A percentile compares a stretch with the other conserved stretches of the same genome.
Evolutionary conservation across 1,140 invertebrate species (phyloP).

Genomic region (Nylanderia fulva): DNA sequence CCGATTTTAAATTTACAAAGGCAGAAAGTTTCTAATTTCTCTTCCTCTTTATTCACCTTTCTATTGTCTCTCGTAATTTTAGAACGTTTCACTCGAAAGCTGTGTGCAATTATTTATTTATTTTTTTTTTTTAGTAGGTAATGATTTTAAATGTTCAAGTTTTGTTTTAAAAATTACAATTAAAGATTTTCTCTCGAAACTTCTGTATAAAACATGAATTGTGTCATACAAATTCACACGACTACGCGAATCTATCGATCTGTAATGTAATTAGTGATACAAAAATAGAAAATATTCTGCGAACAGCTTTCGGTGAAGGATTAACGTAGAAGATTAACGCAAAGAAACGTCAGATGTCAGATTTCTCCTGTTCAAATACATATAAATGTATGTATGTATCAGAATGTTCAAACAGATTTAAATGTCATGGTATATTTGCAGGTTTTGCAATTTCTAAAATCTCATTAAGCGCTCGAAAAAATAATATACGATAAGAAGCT

Average conservation of each 20-base stretch:
- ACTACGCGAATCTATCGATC: background rate
- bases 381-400: background rate
- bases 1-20: too few species aligned
- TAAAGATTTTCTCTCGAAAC: background rate
- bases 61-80: too few species aligned
- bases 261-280: background rate
- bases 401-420: background rate
- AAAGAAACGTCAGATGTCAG: background rate
- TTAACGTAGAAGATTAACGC: background rate
- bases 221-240: background rate
- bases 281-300: background rate
- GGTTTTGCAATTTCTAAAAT: conserved; percentile 10
- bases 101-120: too few species aligned
- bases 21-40: too few species aligned
- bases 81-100: too few species aligned
- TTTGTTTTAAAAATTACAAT: background rate
- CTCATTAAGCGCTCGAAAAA: background rate
- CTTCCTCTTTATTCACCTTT: too few species aligned
- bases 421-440: background rate
- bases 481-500: background rate
- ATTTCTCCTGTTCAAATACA: background rate
- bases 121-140: background rate
- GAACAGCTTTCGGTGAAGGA: background rate
- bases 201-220: background rate
- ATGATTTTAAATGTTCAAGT: background rate